Percentiles rank a stretch among this genome's conserved stretches.
Conservation (phyloP, 2,888 invertebrate species). For the Panzeria rudis region DNA sequence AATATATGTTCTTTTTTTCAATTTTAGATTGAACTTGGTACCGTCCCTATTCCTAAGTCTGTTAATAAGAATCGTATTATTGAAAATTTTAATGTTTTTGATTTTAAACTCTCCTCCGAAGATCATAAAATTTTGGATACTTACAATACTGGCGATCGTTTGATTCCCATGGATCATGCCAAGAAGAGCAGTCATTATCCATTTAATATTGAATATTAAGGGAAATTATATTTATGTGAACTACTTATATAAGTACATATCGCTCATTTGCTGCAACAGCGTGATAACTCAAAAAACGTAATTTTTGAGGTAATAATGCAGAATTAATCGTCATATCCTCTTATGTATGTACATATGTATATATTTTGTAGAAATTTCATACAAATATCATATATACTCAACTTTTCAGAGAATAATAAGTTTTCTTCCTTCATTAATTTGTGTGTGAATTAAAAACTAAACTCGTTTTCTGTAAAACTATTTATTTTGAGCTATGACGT, state of each 20-base stretch:
- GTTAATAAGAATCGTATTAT: slow-evolving; percentile 84
- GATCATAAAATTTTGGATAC: slow-evolving; percentile 84
- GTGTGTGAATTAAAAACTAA: too few relatives aligned
- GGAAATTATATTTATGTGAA: not conserved
- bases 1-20: not conserved
- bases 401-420: too few relatives aligned
- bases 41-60: slow-evolving; percentile 86
- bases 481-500: too few relatives aligned
- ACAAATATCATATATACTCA: too few relatives aligned
- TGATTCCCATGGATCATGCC: slow-evolving; percentile 81
- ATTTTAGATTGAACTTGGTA: slow-evolving; percentile 84
- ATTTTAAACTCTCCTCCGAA: slow-evolving; percentile 85
- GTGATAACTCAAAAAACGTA: too few relatives aligned
- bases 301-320: too few relatives aligned
- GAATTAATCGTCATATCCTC: too few relatives aligned
- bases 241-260: too few relatives aligned
- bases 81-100: slow-evolving; percentile 86
- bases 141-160: slow-evolving; percentile 83
- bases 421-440: too few relatives aligned
- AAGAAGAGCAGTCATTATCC: slow-evolving; percentile 80
- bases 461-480: too few relatives aligned
- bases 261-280: too few relatives aligned
- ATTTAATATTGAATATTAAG: slow-evolving; percentile 77
- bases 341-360: not conserved
- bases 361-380: not conserved